These are phyloP conservation scores for Dynastes hyllus DNA, from an alignment of 2,888 invertebrate genomes.

Conservation along the genomic window DNA sequence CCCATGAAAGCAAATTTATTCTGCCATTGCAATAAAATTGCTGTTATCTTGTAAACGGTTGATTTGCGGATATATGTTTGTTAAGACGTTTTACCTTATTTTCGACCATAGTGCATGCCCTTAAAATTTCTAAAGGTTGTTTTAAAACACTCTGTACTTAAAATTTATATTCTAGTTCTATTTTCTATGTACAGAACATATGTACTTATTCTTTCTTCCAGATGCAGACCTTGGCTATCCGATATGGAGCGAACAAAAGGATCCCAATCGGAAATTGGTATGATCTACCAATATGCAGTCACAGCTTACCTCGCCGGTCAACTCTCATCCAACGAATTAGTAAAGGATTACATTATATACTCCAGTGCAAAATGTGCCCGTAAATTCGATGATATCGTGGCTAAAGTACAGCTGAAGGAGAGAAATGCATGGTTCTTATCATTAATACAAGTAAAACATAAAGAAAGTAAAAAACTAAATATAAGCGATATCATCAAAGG, in stretches of 20 bases:
- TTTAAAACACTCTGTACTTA: no score
- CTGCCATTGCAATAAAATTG: no score
- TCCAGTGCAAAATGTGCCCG: neutral
- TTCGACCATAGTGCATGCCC: no score
- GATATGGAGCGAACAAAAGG: conserved; percentile 2
- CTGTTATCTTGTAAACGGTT: no score
- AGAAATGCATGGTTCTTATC: neutral
- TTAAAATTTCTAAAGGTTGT: no score
- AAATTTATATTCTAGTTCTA: no score
- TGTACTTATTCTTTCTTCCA: no score
- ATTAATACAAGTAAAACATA: neutral
- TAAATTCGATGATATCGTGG: conserved; percentile 2
- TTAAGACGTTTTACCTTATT: no score
- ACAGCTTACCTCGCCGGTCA: neutral
- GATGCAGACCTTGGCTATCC: no score
- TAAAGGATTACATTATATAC: neutral
- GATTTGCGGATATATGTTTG: no score
- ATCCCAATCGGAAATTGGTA: neutral
- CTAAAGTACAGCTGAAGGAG: neutral
- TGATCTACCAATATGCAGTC: neutral
- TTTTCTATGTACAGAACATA: no score
- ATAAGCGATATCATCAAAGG: neutral
- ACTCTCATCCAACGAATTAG: neutral
- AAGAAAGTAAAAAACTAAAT: neutral
- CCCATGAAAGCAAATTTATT: no score